Evolutionary conservation across 2,888 invertebrate genomes (phyloP).

Genomic region (Julus scanicus): DNA sequence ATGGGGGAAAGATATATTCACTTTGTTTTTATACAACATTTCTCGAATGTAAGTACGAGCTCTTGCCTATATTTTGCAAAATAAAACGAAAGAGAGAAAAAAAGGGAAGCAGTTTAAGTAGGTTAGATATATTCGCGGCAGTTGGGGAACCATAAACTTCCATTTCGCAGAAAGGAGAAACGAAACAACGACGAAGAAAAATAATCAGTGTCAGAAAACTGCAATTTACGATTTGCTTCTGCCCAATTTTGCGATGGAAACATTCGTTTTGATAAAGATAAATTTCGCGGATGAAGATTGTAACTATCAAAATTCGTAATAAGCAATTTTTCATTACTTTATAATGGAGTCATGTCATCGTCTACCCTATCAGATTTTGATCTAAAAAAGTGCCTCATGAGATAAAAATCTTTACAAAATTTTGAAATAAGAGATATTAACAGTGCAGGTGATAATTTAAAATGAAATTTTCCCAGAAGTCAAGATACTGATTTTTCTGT

Average conservation of each 20-base stretch:
- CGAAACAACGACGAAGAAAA: slow-evolving; percentile 13
- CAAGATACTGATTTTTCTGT: too few species aligned
- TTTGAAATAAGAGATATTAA: not conserved
- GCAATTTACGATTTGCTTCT: slow-evolving; percentile 27
- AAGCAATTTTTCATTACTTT: slow-evolving; percentile 25
- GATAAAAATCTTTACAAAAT: not conserved
- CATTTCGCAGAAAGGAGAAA: slow-evolving; percentile 18
- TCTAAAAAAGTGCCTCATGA: not conserved
- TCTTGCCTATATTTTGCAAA: not conserved
- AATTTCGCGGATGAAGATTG: slow-evolving; percentile 18
- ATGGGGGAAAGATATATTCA: slow-evolving; percentile 33
- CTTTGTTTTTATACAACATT: slow-evolving; percentile 22
- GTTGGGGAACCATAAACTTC: slow-evolving; percentile 31
- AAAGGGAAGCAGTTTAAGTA: slow-evolving; percentile 15
- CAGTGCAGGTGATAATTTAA: not conserved
- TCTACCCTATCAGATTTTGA: not conserved
- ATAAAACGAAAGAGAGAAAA: not conserved
- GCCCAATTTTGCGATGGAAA: slow-evolving; percentile 33
- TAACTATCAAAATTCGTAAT: slow-evolving; percentile 33
- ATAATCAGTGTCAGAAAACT: slow-evolving; percentile 26
- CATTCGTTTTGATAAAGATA: slow-evolving; percentile 33
- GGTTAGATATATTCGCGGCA: slow-evolving; percentile 33
- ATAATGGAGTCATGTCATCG: not conserved
- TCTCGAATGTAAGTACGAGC: not conserved
- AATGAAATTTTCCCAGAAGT: not conserved